Base-by-base conservation (phyloP, 2,888 invertebrate genomes). In the Andricus curvator region DNA sequence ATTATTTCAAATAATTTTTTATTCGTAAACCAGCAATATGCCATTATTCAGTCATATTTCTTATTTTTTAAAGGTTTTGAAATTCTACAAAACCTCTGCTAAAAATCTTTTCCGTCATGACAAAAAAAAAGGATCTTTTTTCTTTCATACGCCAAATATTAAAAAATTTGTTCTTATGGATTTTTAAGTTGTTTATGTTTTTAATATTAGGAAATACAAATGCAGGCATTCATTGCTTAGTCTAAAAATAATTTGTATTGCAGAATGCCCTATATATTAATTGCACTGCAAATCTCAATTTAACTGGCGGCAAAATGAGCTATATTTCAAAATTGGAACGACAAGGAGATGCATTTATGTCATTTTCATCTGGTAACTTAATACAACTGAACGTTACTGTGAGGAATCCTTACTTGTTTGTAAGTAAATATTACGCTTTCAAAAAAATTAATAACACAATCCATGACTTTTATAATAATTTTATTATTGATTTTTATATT, bases 371-470 rank as follows among this genome's bases (percentile, higher is more conserved):
- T 15, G 56, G n/a, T 51, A 74, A 74, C 56, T 56, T 74, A 6
- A 17, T 74, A 33, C 74, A 29, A 74, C 25, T 74, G 6, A 56
- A 74, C 33, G 33, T 56, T 13, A 74, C 74, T 33, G 11, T 74
- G n/a, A 56, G n/a, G 33, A 74, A 74, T 74, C 11, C 56, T 56
- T 74, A 74, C 51, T 56, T 74, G 56, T 37, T 56, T 33, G 74
- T 74, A 74, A 74, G 74, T 74, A 1, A 48, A 17, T 22, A 22
- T 62, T 62, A 62, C 6, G 6, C 13, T 2, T 17, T 44, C 17
- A 17, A 25, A 25, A 67, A 17, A 20, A 22, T 0, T 0, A 22
- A 4, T 22, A 41, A 17, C 20, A 67, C 0, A 15, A 48, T 5
- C 15, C 3, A 2, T 15, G 13, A 44, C 1, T 44, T 44, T 15